A percentile compares a stretch with the other conserved stretches of the same genome.
These are phyloP conservation scores for Chrysemys picta DNA, from an alignment of 2,113 vertebrate species.

Conservation along the genomic window DNA sequence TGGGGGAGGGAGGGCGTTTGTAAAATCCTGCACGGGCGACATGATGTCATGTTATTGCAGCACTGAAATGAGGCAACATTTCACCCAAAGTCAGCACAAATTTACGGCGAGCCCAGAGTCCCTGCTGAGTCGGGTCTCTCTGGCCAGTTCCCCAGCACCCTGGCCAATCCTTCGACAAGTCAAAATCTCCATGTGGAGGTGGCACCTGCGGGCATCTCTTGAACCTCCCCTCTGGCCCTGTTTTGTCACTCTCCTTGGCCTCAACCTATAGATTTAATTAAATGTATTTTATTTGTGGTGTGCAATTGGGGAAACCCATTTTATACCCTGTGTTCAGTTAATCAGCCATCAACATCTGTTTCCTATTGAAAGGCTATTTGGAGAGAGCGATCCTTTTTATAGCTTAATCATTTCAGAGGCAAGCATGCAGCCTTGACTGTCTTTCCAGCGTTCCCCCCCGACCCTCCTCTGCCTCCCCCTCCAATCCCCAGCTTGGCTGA, in stretches of 20 bases:
- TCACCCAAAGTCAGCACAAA: conserved; percentile 74
- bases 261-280: conserved; percentile 46
- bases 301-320: conserved; percentile 11
- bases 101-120: conserved; percentile 44
- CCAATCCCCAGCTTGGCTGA: not conserved
- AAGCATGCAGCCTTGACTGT: fast-evolving
- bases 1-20: conserved; percentile 84
- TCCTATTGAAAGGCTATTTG: conserved; percentile 72
- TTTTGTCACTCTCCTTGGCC: not conserved
- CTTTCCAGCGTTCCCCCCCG: conserved; percentile 23
- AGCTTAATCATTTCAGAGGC: conserved; percentile 59
- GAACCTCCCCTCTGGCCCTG: not conserved
- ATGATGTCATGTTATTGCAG: conserved; percentile 92
- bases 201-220: not conserved
- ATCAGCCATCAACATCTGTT: conserved; percentile 74
- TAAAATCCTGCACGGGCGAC: conserved; percentile 81
- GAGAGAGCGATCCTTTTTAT: conserved; percentile 54
- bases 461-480: not conserved
- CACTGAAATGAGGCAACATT: conserved; percentile 80
- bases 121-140: conserved; percentile 11
- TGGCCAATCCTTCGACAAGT: not conserved
- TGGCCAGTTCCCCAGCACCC: fast-evolving
- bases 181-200: fast-evolving
- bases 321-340: conserved; percentile 60
- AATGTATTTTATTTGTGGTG: conserved; percentile 24